Percentiles rank a stretch among this genome's conserved stretches.
Evolutionary conservation across 2,113 vertebrate genomes (phyloP).

Genomic region (Myotis davidii): DNA sequence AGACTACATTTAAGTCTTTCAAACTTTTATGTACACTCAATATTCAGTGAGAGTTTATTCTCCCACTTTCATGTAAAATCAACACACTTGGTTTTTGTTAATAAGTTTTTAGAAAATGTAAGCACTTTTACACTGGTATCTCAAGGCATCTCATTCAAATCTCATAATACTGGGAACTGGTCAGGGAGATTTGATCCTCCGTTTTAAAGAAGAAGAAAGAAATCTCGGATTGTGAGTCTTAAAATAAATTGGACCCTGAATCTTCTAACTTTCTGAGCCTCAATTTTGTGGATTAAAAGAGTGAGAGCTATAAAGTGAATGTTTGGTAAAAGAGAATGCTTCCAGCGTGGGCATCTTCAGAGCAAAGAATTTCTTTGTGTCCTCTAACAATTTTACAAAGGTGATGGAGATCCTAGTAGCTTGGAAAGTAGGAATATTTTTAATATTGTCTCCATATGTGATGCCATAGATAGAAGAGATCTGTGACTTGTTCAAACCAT

Average conservation of each 20-base stretch:
- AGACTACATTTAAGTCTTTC: not conserved
- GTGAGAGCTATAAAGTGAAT: not conserved
- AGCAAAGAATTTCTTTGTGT: not conserved
- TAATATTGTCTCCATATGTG: not conserved
- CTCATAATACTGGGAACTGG: not conserved
- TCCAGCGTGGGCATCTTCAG: not conserved
- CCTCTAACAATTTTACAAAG: not conserved
- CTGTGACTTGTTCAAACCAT: not conserved
- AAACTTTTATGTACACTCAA: not conserved
- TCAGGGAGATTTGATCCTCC: not conserved
- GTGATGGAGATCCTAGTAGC: not conserved
- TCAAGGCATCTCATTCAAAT: not conserved
- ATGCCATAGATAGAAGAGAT: not conserved
- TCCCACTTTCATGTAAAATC: not conserved
- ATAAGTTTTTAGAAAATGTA: not conserved
- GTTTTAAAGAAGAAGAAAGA: conserved; percentile 8
- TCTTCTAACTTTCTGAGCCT: not conserved
- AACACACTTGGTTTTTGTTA: not conserved
- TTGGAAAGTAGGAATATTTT: not conserved
- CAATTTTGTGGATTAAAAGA: not conserved
- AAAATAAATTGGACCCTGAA: not conserved
- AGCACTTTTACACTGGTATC: not conserved
- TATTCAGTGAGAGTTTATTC: not conserved
- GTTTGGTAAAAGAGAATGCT: not conserved
- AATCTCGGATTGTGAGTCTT: not conserved